Evolutionary conservation across 2,113 vertebrate genomes (phyloP), one percentile per base, ranked within the genome.

Genomic region (Gallinago media): DNA sequence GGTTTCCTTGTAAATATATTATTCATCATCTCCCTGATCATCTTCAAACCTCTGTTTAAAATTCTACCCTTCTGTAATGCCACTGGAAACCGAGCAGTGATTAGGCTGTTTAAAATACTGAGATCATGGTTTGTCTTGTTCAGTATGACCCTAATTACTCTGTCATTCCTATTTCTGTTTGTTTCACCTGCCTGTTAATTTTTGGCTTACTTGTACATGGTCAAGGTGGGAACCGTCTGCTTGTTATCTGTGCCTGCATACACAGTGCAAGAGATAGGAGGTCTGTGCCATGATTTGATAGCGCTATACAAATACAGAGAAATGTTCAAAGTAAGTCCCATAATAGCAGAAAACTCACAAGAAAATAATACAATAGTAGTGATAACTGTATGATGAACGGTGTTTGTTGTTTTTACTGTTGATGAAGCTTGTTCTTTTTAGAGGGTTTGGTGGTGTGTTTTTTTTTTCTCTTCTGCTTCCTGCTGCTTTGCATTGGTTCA

Each of bases 201-300:
- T 66, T 50, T 44, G 65, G 38, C 8, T 68, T 13, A 4, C 26
- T 27, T 15, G 14, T 40, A 7, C 50, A 31, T 49, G 50, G 15
- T 15, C 67, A 20, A 19, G 25, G 58, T 36, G 32, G 16, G 50
- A 17, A 31, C 20, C 90, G 25, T 47, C 20, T 62, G 62, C 12
- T 27, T 65, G 31, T 13, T 56, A n/a, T 9, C 59, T 14, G 59
- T 59, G 67, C 34, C 46, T 65, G 46, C 19, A 3, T 26, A 18
- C n/a, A 21, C 15, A 36, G 56, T 18, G 62, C 40, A 36, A 27
- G 34, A 32, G 32, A 25, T 2, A 34, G 42, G 31, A 50, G 32
- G 12, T 16, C n/a, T 2, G 1, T 14, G n/a, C 67, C 6, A 1
- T 11, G 58, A 7, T 56, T 65, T 52, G 29, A 23, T 4, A 75